Percentiles rank a stretch among this genome's conserved stretches.
Evolutionary conservation across 2,113 vertebrate species (phyloP).

Genomic region (Pithys albifrons): DNA sequence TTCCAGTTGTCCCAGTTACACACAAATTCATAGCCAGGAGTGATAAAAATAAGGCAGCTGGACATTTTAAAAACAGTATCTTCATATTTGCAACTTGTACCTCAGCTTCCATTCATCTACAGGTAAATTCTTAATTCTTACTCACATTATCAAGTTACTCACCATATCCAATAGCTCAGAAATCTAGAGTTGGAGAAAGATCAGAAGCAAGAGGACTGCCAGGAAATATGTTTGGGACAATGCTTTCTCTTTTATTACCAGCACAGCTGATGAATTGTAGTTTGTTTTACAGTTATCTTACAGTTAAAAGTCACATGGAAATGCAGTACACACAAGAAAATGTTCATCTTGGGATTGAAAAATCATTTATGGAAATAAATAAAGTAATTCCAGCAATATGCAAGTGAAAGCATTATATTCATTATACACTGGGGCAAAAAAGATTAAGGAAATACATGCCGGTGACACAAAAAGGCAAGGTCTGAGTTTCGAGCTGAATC

Average conservation of each 20-base stretch:
- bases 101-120: background rate
- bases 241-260: background rate
- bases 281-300: background rate
- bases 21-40: background rate
- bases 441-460: background rate
- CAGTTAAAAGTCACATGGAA: background rate
- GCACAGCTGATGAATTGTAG: background rate
- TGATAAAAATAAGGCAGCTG: background rate
- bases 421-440: background rate
- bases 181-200: background rate
- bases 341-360: background rate
- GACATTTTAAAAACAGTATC: background rate
- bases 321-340: background rate
- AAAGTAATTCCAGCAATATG: background rate
- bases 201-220: background rate
- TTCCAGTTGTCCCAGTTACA: background rate
- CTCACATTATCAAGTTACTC: background rate
- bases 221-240: background rate
- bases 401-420: background rate
- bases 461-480: background rate
- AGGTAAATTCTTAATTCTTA: background rate
- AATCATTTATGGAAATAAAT: background rate
- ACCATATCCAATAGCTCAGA: background rate
- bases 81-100: background rate
- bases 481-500: background rate